These are phyloP conservation scores for Tetragonula clypearis DNA, from an alignment of 1,140 invertebrate species.

Conservation along the genomic window DNA sequence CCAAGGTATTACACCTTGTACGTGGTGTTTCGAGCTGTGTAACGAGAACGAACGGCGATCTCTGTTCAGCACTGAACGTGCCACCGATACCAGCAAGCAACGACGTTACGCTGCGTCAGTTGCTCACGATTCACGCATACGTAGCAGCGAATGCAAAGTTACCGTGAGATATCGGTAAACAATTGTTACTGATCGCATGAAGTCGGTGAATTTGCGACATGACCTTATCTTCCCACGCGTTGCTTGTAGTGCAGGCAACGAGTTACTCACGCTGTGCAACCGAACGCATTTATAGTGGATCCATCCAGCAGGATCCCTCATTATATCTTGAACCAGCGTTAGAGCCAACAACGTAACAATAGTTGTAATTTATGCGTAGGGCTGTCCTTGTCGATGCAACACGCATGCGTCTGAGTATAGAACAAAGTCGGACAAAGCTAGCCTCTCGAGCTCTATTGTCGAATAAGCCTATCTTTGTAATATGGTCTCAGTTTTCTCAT, in stretches of 20 bases:
- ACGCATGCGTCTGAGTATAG: neutral
- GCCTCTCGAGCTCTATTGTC: neutral
- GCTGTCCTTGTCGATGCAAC: neutral
- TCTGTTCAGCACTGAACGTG: neutral
- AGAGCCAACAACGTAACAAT: constrained; percentile 19
- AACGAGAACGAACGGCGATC: neutral
- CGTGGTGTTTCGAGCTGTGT: no score
- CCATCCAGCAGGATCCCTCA: constrained; percentile 25
- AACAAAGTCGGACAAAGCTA: neutral
- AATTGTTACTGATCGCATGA: constrained; percentile 48
- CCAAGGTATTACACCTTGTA: neutral
- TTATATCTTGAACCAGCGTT: constrained; percentile 8
- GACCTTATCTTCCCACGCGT: constrained; percentile 45
- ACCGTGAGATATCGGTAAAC: constrained; percentile 34
- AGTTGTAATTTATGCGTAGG: constrained; percentile 31
- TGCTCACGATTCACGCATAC: constrained; percentile 35
- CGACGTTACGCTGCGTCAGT: constrained; percentile 24
- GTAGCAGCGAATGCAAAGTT: constrained; percentile 26
- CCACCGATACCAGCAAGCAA: neutral
- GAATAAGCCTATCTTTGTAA: neutral
- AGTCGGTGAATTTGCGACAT: constrained; percentile 52
- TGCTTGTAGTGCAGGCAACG: neutral
- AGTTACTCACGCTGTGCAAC: constrained; percentile 5
- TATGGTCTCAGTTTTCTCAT: no score
- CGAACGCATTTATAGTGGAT: constrained; percentile 25